Base-by-base conservation (phyloP, 35 echinoderm and acorn worm genomes). In the Hemicentrotus pulcherrimus region DNA sequence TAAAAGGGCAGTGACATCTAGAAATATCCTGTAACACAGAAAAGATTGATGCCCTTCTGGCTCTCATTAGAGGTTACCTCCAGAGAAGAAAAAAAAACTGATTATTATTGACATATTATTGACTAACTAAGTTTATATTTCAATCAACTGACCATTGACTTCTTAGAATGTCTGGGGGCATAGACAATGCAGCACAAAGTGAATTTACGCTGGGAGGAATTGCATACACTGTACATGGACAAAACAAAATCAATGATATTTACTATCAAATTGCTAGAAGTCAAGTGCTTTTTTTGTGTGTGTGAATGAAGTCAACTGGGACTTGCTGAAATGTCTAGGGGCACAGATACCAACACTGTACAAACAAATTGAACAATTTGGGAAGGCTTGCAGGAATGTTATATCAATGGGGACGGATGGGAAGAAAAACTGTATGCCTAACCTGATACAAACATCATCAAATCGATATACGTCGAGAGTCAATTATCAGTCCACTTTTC, bases 401-500 rank as follows among this genome's bases (percentile, higher is more conserved):
- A 78, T 78, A 22, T 78, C 19, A 78, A 78, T 4, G 65, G 65
- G 28, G 19, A 78, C 4, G 65, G 19, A 78, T 78, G 24, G 65
- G 65, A 78, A n/a, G 24, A 78, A 15, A 78, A 7, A 78, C 22
- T 78, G 65, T 78, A 78, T 78, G 65, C 65, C 65, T 78, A n/a
- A 18, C 65, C 65, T 22, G 28, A 78, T 78, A 78, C 65, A 78
- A 78, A 78, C 65, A 78, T 28, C 65, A 78, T 78, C 65, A 78
- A n/a, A 78, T 78, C 65, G 8, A 78, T 78, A 78, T 1, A 2
- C 4, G 7, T 0, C 6, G 65, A 78, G 65, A n/a, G 22, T n/a
- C 65, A 78, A 22, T n/a, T 78, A 48, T 91, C 35, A 91, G 47
- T 48, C 88, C 88, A 91, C 35, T 48, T 46, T 91, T 31, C 88